These are phyloP conservation scores for Leguminivora glycinivorella DNA, from an alignment of 1,140 invertebrate species.

Conservation along the genomic window DNA sequence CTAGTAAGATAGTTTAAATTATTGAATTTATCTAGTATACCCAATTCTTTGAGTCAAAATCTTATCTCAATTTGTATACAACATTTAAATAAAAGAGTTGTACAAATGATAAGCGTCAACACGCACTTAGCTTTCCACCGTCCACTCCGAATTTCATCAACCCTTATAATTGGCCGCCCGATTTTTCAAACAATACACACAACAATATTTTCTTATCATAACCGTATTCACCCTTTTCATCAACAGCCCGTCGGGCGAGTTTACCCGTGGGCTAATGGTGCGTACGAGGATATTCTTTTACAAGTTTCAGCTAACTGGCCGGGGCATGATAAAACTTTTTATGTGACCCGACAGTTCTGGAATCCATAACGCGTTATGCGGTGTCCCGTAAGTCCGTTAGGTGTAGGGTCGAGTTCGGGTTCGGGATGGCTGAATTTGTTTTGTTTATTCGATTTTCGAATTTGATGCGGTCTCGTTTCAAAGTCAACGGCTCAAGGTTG, in stretches of 20 bases:
- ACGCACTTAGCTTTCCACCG: neutral
- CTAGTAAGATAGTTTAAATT: too few species aligned
- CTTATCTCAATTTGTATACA: too few species aligned
- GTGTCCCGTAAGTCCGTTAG: slow-evolving; percentile 38
- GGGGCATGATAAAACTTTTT: slow-evolving; percentile 71
- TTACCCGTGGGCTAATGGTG: slow-evolving; percentile 59
- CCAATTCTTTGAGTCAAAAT: too few species aligned
- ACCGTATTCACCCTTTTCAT: slow-evolving; percentile 36
- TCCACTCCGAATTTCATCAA: too few species aligned
- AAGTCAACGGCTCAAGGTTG: neutral
- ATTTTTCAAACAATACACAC: slow-evolving; percentile 5
- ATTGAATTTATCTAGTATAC: too few species aligned
- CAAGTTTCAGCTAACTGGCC: slow-evolving; percentile 58
- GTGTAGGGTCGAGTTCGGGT: slow-evolving; percentile 26
- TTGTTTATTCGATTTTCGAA: slow-evolving; percentile 13
- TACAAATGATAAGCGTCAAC: neutral
- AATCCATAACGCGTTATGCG: slow-evolving; percentile 55
- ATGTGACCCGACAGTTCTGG: slow-evolving; percentile 59
- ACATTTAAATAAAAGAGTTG: too few species aligned
- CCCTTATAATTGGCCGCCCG: too few species aligned
- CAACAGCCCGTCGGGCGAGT: slow-evolving; percentile 45
- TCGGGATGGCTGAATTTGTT: slow-evolving; percentile 14
- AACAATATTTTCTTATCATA: slow-evolving; percentile 34
- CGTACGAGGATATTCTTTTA: slow-evolving; percentile 62
- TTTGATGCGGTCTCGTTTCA: neutral